These are phyloP conservation scores for Zootoca vivipara DNA, from an alignment of 2,113 vertebrate genomes.

Conservation along the genomic window DNA sequence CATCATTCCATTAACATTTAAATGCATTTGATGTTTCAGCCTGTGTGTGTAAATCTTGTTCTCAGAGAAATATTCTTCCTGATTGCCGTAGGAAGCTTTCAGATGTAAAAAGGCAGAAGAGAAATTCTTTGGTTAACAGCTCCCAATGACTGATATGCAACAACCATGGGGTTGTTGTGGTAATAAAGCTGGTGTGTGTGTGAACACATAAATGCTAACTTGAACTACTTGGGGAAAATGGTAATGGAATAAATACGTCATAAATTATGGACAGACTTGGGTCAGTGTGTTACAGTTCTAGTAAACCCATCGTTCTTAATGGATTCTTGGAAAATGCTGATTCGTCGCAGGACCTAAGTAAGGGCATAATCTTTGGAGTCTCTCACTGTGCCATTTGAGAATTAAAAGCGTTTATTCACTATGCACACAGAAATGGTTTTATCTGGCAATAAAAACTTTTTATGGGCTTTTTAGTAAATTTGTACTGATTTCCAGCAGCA, in stretches of 20 bases:
- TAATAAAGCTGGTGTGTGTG: background rate
- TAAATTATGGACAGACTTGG: background rate
- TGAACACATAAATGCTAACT: background rate
- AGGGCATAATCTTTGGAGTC: background rate
- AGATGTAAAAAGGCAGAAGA: background rate
- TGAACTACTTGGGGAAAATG: background rate
- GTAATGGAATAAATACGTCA: background rate
- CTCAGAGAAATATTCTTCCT: background rate
- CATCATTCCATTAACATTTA: background rate
- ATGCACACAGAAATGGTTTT: background rate
- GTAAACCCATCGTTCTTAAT: background rate
- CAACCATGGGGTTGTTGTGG: background rate
- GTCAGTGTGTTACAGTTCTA: background rate
- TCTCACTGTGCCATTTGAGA: background rate
- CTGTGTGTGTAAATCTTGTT: background rate
- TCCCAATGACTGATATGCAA: too few species aligned
- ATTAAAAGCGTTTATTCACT: background rate
- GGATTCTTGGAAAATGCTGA: background rate
- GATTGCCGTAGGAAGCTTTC: background rate
- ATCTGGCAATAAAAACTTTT: background rate
- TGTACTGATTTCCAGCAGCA: background rate
- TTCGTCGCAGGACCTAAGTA: background rate
- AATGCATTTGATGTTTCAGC: background rate
- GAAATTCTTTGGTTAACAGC: background rate
- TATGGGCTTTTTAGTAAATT: background rate